Base-by-base conservation (phyloP, 2,888 invertebrate genomes). In the Sinelater perroti region DNA sequence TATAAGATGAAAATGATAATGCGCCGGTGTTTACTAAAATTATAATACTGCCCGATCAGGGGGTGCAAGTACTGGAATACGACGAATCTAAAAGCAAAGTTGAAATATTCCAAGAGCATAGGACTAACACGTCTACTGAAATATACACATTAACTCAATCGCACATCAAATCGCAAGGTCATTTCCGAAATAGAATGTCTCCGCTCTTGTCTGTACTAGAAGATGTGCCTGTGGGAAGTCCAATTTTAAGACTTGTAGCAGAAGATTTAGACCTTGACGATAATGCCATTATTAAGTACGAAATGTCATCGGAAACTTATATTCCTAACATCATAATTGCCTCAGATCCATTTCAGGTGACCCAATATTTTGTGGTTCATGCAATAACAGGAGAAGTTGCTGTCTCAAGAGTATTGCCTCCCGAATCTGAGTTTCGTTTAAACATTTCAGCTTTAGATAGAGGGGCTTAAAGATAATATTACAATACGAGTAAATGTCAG, bases 1-100 rank as follows among this genome's bases (percentile, higher is more conserved):
- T 94, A 16, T 82, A 86, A 2, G 95, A 95, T 72, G 87, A 88
- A 70, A 95, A 95, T 70, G 94, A 94, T 72, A 93, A 93, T 73
- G 72, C 84, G 8, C 92, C 92, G 0, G 80, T 80, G 45, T 90
- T 90, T 67, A 84, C 84, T 51, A 86, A 89, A 70, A 85, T 92
- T 66, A 81, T 86, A 0, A 84, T 92, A 26, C 85, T 88, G 2
- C 81, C 87, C 45, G 87, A 87, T 51, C 85, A 88, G 64, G 86
- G 84, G 5, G 79, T 90, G 14, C 85, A 87, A 56, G 81, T 91
- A 20, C 71, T 87, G 1, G 87, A 89, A 70, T 81, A 83, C 11
- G 85, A 86, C 54, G 83, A 84, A 33, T 79, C 80, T 67, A 81
- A 81, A 31, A 81, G 79, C 13, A 72, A 69, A 46, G 70, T 82